Conservation (phyloP, 2,888 invertebrate species). For the Leucophenga maculata region DNA sequence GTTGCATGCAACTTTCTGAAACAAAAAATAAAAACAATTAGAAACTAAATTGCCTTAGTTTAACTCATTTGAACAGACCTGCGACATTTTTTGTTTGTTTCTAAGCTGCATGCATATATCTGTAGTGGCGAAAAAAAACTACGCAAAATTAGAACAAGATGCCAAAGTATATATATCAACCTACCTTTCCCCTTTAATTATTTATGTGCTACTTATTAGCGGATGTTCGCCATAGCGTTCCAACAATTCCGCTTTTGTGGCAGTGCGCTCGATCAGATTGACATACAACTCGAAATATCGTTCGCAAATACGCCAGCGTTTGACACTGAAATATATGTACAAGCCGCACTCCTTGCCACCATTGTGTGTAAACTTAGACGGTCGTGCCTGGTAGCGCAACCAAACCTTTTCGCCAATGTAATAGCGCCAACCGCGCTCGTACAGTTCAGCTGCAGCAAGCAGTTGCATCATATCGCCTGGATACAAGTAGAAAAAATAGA, state of each 20-base stretch:
- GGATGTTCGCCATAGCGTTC: conserved; percentile 48
- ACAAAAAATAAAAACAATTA: too few relatives aligned
- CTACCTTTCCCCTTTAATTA: too few relatives aligned
- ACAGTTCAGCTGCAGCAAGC: conserved; percentile 53
- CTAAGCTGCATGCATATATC: too few relatives aligned
- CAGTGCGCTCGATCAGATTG: conserved; percentile 46
- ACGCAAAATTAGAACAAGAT: too few relatives aligned
- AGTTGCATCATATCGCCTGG: conserved; percentile 55
- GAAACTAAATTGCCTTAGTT: too few relatives aligned
- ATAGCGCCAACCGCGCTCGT: conserved; percentile 53
- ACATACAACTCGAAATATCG: conserved; percentile 45
- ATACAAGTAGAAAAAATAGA: conserved; percentile 50
- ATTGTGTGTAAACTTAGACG: conserved; percentile 41
- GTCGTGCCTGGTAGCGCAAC: conserved; percentile 45
- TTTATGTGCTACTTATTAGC: conserved; percentile 40
- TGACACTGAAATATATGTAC: conserved; percentile 54
- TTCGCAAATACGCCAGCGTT: conserved; percentile 45
- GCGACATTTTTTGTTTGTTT: too few relatives aligned
- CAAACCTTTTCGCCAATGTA: conserved; percentile 46
- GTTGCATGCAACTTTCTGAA: too few relatives aligned
- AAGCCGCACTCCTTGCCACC: conserved; percentile 46
- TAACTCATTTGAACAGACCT: too few relatives aligned
- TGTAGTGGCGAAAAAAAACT: too few relatives aligned
- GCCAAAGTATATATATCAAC: too few relatives aligned
- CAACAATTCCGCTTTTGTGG: conserved; percentile 46